These are phyloP conservation scores for Conchocele bisecta DNA, from an alignment of 2,888 invertebrate genomes.

Conservation along the genomic window DNA sequence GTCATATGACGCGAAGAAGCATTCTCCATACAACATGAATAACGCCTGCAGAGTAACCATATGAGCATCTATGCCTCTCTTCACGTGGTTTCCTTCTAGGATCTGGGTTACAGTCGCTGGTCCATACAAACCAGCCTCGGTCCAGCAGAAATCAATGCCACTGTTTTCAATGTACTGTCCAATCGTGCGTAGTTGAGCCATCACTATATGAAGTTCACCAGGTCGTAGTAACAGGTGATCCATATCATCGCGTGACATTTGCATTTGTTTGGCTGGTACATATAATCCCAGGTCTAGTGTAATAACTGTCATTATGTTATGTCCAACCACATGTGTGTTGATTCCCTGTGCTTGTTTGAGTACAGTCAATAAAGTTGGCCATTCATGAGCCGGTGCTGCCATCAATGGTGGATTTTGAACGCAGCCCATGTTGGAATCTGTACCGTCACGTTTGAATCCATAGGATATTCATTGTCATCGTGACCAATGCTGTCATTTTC, in stretches of 20 bases:
- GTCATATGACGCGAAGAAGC: neutral
- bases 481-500: no score
- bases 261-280: neutral
- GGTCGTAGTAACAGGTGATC: neutral
- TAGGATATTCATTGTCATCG: no score
- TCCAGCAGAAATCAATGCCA: neutral
- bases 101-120: neutral
- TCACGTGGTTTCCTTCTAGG: neutral
- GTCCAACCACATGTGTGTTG: neutral
- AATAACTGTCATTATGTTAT: neutral
- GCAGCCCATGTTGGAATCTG: no score
- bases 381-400: slow-evolving; percentile 16
- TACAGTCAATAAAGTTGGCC: neutral
- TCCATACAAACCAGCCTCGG: neutral
- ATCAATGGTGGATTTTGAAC: slow-evolving; percentile 8
- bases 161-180: slow-evolving; percentile 1
- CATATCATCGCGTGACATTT: neutral
- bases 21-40: neutral
- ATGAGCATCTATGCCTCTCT: neutral
- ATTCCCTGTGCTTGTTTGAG: slow-evolving; percentile 6
- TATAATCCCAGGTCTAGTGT: neutral
- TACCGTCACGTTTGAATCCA: no score
- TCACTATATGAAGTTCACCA: slow-evolving; percentile 6
- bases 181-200: neutral
- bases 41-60: neutral